These are phyloP conservation scores for Thalassarche chlororhynchos DNA, from an alignment of 2,113 vertebrate species.

Conservation along the genomic window DNA sequence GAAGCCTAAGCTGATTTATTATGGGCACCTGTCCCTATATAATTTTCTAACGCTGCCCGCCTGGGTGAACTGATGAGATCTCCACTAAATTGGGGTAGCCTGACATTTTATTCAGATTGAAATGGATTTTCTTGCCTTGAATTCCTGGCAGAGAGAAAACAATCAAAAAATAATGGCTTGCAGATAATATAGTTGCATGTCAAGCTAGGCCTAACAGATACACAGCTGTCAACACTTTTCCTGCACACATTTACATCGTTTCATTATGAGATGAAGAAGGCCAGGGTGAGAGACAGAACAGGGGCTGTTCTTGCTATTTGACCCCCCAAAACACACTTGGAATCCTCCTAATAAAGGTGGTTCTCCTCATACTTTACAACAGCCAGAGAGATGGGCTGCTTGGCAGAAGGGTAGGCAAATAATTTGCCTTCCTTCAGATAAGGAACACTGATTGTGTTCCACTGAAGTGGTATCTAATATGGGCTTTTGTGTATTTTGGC, in stretches of 20 bases:
- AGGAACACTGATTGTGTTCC: neutral
- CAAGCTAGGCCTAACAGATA: neutral
- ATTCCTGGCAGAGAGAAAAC: constrained; percentile 21
- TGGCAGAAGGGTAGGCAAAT: neutral
- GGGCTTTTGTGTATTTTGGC: neutral
- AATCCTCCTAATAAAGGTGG: neutral
- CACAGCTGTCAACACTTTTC: neutral
- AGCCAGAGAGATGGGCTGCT: neutral
- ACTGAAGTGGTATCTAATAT: neutral
- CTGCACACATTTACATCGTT: neutral
- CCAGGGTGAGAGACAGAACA: neutral
- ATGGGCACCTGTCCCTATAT: neutral
- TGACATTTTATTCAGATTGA: constrained; percentile 27
- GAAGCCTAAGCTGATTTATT: constrained; percentile 25
- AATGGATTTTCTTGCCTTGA: constrained; percentile 42
- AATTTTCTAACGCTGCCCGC: constrained; percentile 2
- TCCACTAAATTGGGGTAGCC: neutral
- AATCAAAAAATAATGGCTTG: neutral
- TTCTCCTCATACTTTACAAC: neutral
- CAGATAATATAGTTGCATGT: neutral
- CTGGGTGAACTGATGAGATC: constrained; percentile 16
- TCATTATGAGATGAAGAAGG: neutral
- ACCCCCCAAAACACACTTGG: neutral
- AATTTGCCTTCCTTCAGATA: neutral
- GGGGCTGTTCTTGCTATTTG: neutral